A percentile compares a stretch with the other conserved stretches of the same genome.
phyloP scores from a whole-genome alignment of 2,797 vertebrate genomes.

The Phataginus tetradactyla region DNA sequence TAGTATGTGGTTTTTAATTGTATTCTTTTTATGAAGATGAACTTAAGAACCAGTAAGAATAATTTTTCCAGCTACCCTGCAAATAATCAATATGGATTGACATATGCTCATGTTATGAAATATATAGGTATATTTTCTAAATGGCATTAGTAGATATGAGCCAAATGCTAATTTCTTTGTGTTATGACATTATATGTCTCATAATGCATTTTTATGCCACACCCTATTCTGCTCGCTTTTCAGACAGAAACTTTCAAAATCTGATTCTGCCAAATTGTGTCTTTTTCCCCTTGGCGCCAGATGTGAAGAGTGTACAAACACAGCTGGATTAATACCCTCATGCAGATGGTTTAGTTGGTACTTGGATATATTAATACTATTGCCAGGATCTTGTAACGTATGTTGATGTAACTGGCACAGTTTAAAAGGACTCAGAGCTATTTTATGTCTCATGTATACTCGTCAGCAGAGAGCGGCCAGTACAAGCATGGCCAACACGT shows the following conservation, averaged over 20 bases:
- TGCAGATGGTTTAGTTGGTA: not conserved
- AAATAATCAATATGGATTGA: fast-evolving
- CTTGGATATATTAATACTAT: not conserved
- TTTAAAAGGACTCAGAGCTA: not conserved
- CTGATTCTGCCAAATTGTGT: not conserved
- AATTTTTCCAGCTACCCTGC: not conserved
- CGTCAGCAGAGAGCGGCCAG: not conserved
- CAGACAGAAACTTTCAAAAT: not conserved
- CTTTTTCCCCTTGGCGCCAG: not conserved
- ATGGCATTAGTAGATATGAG: fast-evolving
- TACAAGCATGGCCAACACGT: not conserved
- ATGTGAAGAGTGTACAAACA: not conserved
- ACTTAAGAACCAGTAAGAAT: not conserved
- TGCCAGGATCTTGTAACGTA: not conserved
- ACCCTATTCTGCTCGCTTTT: not conserved
- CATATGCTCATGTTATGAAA: not conserved
- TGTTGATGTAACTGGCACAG: not conserved
- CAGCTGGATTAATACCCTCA: not conserved
- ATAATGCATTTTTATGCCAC: not conserved
- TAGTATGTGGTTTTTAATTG: not conserved
- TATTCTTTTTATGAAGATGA: not conserved
- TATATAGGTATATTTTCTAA: not conserved
- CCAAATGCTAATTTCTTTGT: too few relatives aligned
- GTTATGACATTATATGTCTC: not conserved
- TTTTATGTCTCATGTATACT: not conserved